Evolutionary conservation across 2,113 vertebrate species (phyloP), one percentile per base, ranked within the genome.

Genomic region (Machaerirhynchus nigripectus): DNA sequence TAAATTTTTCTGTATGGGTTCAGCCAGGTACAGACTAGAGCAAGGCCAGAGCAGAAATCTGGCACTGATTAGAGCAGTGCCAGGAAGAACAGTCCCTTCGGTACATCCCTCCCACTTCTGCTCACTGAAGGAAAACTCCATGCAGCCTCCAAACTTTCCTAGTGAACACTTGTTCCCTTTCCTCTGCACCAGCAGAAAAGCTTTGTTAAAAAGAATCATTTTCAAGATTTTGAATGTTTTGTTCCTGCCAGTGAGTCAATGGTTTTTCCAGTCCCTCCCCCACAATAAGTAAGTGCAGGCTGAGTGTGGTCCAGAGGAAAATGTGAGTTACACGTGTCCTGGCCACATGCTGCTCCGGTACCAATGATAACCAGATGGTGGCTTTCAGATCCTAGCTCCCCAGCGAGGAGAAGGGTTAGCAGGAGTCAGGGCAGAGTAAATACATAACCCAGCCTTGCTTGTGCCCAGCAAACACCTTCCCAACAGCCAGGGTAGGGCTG

Each of bases 291-390:
- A 94, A 96, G 84, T 92, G 67, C 56, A 95, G 87, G 56, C 56
- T 87, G 95, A 96, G 89, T 87, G 84, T 90, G 83, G 92, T 95
- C 89, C 95, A 92, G 89, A 93, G 96, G 97, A 96, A 97, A 97
- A 96, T 82, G 80, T 87, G 81, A 97, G 73, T 61, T 80, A 5
- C 80, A 94, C 82, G 31, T 93, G 77, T 95, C 92, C 94, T 50
- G 89, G 91, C 95, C 93, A 81, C 44, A 85, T 75, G 88, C 55
- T 71, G 35, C 91, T 89, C 94, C 3, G 11, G 70, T 81, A 90
- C 89, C 96, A 80, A 94, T 95, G 95, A 93, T 81, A 96, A 96
- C 93, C 97, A 96, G 89, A 96, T 95, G 96, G 85, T 73, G 78
- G 7, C 77, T 89, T 61, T 59, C 86, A 83, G 90, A 86, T 50